These are phyloP conservation scores for Macrotus californicus DNA, from an alignment of 2,113 vertebrate genomes.

Conservation along the genomic window DNA sequence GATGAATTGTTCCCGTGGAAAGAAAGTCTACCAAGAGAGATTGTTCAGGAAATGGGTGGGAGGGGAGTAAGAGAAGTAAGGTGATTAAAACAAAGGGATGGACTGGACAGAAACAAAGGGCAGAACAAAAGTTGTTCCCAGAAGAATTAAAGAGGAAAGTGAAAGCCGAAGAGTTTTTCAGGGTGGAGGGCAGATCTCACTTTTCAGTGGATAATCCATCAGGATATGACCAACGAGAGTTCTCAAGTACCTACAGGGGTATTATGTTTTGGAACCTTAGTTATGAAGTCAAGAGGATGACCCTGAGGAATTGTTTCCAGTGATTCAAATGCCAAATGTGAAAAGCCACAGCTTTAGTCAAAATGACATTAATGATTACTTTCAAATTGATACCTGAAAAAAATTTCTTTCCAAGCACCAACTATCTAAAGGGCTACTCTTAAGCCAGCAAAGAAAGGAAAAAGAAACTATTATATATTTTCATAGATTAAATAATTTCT, in stretches of 20 bases:
- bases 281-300: background rate
- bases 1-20: background rate
- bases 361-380: slow-evolving; percentile 28
- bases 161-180: background rate
- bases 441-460: background rate
- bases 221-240: background rate
- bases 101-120: background rate
- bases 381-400: background rate
- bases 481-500: background rate
- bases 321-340: background rate
- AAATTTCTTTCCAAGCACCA: background rate
- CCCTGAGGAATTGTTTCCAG: background rate
- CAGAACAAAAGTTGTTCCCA: background rate
- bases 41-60: background rate
- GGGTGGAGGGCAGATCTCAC: background rate
- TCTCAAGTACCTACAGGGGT: background rate
- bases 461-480: background rate
- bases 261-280: background rate
- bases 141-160: background rate
- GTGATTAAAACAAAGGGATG: background rate
- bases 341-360: background rate
- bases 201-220: background rate
- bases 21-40: background rate
- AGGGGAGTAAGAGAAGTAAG: background rate
- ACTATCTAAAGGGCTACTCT: background rate